A percentile compares a stretch with the other conserved stretches of the same genome.
These are phyloP conservation scores for Atractosteus spatula DNA, from an alignment of 2,113 vertebrate species.

Conservation along the genomic window DNA sequence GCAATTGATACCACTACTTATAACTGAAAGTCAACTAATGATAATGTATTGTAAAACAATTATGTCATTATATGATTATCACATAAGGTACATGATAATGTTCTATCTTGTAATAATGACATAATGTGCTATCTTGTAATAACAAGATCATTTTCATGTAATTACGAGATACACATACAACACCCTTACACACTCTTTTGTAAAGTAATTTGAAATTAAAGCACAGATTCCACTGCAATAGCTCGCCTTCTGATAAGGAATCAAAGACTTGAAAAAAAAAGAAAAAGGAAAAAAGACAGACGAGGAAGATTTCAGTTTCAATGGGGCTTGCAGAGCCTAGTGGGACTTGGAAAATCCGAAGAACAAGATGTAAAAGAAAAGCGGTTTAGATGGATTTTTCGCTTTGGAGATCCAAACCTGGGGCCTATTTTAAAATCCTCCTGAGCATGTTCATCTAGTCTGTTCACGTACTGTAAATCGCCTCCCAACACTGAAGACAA, in stretches of 20 bases:
- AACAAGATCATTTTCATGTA: too few relatives aligned
- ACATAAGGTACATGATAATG: too few relatives aligned
- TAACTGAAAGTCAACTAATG: too few relatives aligned
- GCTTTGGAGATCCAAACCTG: slow-evolving; percentile 8
- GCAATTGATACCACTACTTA: too few relatives aligned
- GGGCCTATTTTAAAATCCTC: slow-evolving; percentile 39
- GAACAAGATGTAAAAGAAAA: slow-evolving; percentile 46
- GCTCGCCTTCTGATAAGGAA: slow-evolving; percentile 18
- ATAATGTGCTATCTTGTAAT: too few relatives aligned
- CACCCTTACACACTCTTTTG: too few relatives aligned
- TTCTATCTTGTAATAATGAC: too few relatives aligned
- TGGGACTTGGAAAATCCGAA: slow-evolving; percentile 39
- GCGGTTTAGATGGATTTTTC: slow-evolving; percentile 42
- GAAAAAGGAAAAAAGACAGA: slow-evolving; percentile 10
- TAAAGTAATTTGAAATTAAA: not conserved
- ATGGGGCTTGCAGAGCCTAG: slow-evolving; percentile 27
- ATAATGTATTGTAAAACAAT: too few relatives aligned
- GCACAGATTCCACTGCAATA: slow-evolving; percentile 2
- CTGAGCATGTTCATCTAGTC: slow-evolving; percentile 33
- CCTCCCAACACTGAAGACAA: slow-evolving; percentile 40
- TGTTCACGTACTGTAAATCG: slow-evolving; percentile 28
- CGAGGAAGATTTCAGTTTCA: slow-evolving; percentile 19
- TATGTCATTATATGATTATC: too few relatives aligned
- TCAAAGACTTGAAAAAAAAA: slow-evolving; percentile 25
- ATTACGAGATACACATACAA: too few relatives aligned